Evolutionary conservation across 2,113 vertebrate genomes (phyloP), one percentile per base, ranked within the genome.

Genomic region (Pelecanoides urinatrix): DNA sequence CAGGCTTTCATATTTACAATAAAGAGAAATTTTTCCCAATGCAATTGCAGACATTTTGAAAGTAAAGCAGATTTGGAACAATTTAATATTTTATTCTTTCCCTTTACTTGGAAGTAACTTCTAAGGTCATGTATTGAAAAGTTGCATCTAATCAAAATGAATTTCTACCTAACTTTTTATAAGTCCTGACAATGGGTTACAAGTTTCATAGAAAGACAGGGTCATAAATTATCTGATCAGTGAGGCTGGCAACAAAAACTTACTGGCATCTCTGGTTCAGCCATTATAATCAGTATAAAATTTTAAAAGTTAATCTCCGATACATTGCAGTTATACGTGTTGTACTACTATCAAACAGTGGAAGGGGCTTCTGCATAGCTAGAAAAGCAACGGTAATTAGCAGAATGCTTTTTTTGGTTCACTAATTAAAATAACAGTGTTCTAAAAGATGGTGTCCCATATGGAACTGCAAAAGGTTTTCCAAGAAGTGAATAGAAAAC

Each of bases 391-490:
- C 6, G 3, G 81, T 79, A 95, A 97, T 95, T 96, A 97, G 96
- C 58, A 88, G 66, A 94, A 83, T 55, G 63, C 85, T 94, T 96
- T 96, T 96, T 96, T 89, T 89, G 88, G 92, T 96, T 92, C 93
- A 71, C 93, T 95, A 96, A 97, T 97, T 97, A 97, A 97, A 95
- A 94, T 83, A 96, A 96, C 68, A 89, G 91, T 58, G 18, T 59
- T 95, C 77, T 91, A 95, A 95, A 97, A 95, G 84, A 92, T 97
- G 95, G 87, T 86, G 59, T 49, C 67, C 88, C 96, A 94, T 97
- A 96, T 93, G 97, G 94, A 97, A 94, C 72, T 55, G 77, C 93
- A 92, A 96, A 92, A 96, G 61, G 75, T 76, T 95, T 95, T 94
- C 93, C 90, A 97, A 96, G 74, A 92, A 96, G 67, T 25, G 38